A percentile compares a stretch with the other conserved stretches of the same genome.
These are phyloP conservation scores for Agriopis marginaria DNA, from an alignment of 2,888 invertebrate species.

Conservation along the genomic window DNA sequence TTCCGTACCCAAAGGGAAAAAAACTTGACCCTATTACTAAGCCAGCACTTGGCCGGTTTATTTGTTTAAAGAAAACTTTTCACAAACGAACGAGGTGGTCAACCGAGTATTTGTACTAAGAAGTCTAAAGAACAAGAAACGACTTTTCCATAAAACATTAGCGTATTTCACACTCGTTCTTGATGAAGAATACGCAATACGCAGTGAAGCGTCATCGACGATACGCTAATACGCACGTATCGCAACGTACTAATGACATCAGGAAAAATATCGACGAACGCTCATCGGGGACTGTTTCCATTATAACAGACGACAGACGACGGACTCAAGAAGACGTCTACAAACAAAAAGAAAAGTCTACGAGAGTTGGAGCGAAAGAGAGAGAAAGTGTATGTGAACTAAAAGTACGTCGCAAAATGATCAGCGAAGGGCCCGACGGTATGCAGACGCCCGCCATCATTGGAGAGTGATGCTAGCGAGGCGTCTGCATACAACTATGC, in stretches of 20 bases:
- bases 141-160: neutral
- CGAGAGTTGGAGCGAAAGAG: too few relatives aligned
- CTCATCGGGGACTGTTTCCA: slow-evolving; percentile 58
- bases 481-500: too few relatives aligned
- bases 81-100: neutral
- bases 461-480: too few relatives aligned
- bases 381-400: too few relatives aligned
- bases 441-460: too few relatives aligned
- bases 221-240: slow-evolving; percentile 54
- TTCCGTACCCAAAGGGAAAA: too few relatives aligned
- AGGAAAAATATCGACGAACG: slow-evolving; percentile 70
- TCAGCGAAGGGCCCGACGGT: too few relatives aligned
- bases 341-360: too few relatives aligned
- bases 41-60: neutral
- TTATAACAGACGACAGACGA: slow-evolving; percentile 30
- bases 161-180: slow-evolving; percentile 3
- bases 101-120: neutral
- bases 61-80: neutral
- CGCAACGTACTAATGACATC: slow-evolving; percentile 69
- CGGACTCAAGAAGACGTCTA: neutral
- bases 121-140: too few relatives aligned
- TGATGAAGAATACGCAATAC: slow-evolving; percentile 44
- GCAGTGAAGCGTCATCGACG: slow-evolving; percentile 55
- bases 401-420: too few relatives aligned
- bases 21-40: too few relatives aligned